These are phyloP conservation scores for Patella pellucida DNA, from an alignment of 2,888 invertebrate species.

Conservation along the genomic window DNA sequence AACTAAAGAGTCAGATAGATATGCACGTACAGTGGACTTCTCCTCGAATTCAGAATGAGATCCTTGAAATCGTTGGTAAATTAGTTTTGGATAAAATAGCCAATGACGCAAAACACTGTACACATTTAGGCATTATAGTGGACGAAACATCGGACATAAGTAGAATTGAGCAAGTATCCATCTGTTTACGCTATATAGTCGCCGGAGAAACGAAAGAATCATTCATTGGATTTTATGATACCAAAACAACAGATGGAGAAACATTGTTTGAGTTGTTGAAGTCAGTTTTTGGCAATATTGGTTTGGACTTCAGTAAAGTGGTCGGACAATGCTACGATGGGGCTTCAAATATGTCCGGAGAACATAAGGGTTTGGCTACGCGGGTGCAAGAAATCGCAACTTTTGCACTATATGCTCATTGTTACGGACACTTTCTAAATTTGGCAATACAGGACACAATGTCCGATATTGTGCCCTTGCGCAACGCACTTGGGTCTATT, in stretches of 20 bases:
- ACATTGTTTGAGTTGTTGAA: neutral
- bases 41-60: too few relatives aligned
- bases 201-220: neutral
- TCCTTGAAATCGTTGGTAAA: too few relatives aligned
- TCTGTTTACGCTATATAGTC: neutral
- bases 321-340: constrained; percentile 1
- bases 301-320: neutral
- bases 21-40: too few relatives aligned
- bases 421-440: constrained; percentile 1
- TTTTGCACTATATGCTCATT: neutral
- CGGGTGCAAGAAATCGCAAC: neutral
- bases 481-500: constrained; percentile 7
- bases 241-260: constrained; percentile 2
- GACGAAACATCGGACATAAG: too few relatives aligned
- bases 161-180: neutral
- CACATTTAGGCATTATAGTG: too few relatives aligned
- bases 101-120: too few relatives aligned
- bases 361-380: constrained; percentile 4
- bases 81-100: too few relatives aligned
- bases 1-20: too few relatives aligned
- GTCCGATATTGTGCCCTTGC: neutral
- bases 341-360: constrained; percentile 9
- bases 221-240: constrained; percentile 8
- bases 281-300: neutral
- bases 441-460: constrained; percentile 6